phyloP scores from a whole-genome alignment of 2,888 invertebrate species.

The Lasioglossum villosulum region DNA sequence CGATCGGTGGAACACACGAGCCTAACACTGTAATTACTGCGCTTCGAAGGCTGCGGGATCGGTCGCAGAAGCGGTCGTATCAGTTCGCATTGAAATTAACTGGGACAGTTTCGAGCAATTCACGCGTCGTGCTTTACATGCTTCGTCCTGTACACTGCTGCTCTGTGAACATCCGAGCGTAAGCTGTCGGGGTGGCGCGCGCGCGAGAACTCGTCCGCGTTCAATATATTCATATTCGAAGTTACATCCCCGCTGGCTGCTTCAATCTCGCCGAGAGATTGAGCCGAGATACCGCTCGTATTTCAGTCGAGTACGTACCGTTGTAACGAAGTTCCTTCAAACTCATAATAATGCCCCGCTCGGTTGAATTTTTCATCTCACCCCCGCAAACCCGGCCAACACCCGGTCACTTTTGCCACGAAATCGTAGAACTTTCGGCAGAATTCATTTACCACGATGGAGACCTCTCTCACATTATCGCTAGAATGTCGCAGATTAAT shows the following conservation, averaged over 20 bases:
- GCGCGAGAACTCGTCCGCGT: background rate
- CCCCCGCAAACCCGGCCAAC: background rate
- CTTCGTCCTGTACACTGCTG: background rate
- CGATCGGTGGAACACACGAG: background rate
- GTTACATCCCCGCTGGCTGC: slow-evolving; percentile 41
- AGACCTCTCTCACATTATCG: background rate
- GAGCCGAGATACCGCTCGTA: slow-evolving; percentile 12
- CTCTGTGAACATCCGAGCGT: background rate
- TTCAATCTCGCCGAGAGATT: slow-evolving; percentile 46
- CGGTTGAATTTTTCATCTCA: slow-evolving; percentile 21
- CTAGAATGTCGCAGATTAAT: background rate
- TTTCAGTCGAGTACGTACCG: background rate
- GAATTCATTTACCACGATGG: background rate
- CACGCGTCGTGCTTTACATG: slow-evolving; percentile 2
- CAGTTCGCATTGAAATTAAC: slow-evolving; percentile 14
- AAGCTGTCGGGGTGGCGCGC: background rate
- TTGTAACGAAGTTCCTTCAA: slow-evolving; percentile 31
- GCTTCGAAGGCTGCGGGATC: background rate
- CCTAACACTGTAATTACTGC: background rate
- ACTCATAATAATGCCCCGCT: slow-evolving; percentile 34
- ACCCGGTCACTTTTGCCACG: background rate
- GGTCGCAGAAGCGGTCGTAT: background rate
- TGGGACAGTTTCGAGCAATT: background rate
- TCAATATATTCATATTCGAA: slow-evolving; percentile 54
- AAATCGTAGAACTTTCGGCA: background rate